Evolutionary conservation across 2,797 vertebrate genomes (phyloP).

Genomic region (Notamacropus eugenii): DNA sequence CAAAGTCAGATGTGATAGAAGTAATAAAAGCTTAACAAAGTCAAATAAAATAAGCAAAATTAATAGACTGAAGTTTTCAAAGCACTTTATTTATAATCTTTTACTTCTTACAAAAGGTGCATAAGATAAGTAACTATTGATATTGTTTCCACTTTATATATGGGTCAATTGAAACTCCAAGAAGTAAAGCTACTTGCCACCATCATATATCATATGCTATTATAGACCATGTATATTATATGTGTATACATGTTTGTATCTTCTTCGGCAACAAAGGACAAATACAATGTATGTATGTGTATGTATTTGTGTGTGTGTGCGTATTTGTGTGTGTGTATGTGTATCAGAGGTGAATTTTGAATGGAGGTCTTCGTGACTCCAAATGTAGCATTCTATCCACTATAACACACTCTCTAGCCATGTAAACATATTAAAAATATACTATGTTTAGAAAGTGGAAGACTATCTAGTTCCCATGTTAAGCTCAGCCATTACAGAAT

Average conservation of each 20-base stretch:
- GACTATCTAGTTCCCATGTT: neutral
- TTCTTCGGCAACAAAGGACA: too few species aligned
- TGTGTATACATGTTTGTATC: too few species aligned
- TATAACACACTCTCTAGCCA: neutral
- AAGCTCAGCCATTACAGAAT: neutral
- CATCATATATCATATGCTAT: neutral
- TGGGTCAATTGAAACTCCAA: neutral
- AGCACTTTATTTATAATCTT: neutral
- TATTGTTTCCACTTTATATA: neutral
- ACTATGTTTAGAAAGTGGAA: neutral
- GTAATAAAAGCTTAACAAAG: neutral
- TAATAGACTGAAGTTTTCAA: neutral
- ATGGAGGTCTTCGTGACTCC: neutral
- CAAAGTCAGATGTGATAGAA: neutral
- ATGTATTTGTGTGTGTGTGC: too few species aligned
- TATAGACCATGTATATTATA: neutral
- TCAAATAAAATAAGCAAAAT: neutral
- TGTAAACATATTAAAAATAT: neutral
- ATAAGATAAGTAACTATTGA: neutral
- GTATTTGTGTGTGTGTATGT: neutral
- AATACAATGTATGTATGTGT: too few species aligned
- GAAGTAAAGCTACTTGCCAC: neutral
- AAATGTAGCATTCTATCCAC: neutral
- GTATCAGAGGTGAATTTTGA: neutral
- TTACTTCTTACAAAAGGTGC: neutral